Percentiles rank a stretch among this genome's conserved stretches.
These are phyloP conservation scores for Catocala nupta DNA, from an alignment of 2,888 invertebrate genomes.

Conservation along the genomic window DNA sequence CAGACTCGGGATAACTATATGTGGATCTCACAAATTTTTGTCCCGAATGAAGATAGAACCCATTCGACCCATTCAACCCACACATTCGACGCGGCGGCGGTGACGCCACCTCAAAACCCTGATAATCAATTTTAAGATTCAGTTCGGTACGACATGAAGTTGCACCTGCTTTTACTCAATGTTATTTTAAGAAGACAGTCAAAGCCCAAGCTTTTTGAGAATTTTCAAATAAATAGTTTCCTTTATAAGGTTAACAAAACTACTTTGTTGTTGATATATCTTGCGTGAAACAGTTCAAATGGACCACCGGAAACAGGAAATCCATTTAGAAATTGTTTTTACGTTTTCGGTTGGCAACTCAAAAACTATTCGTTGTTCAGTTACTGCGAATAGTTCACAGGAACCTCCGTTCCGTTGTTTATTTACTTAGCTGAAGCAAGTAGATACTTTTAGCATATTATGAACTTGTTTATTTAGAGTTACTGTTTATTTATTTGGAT, in stretches of 20 bases:
- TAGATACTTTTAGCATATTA: neutral
- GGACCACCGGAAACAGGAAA: slow-evolving; percentile 26
- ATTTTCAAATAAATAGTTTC: slow-evolving; percentile 15
- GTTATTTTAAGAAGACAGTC: too few species aligned
- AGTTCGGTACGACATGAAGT: too few species aligned
- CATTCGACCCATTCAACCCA: too few species aligned
- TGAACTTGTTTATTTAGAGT: neutral
- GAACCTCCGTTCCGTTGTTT: slow-evolving; percentile 21
- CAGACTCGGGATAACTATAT: too few species aligned
- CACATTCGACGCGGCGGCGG: too few species aligned
- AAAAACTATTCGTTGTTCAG: slow-evolving; percentile 40
- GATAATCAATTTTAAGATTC: too few species aligned
- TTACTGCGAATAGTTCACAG: slow-evolving; percentile 37
- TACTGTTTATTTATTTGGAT: neutral
- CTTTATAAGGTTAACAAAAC: slow-evolving; percentile 14
- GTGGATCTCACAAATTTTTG: too few species aligned
- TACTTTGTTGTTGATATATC: slow-evolving; percentile 12
- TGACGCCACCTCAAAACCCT: too few species aligned
- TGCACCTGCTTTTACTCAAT: too few species aligned
- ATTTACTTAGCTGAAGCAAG: slow-evolving; percentile 18
- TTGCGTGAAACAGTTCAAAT: slow-evolving; percentile 23
- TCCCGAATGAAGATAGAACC: too few species aligned
- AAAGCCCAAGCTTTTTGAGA: neutral
- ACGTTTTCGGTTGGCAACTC: slow-evolving; percentile 33
- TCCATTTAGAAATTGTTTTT: slow-evolving; percentile 50